Evolutionary conservation across 1,140 invertebrate genomes (phyloP).

Genomic region (Cyclina sinensis): DNA sequence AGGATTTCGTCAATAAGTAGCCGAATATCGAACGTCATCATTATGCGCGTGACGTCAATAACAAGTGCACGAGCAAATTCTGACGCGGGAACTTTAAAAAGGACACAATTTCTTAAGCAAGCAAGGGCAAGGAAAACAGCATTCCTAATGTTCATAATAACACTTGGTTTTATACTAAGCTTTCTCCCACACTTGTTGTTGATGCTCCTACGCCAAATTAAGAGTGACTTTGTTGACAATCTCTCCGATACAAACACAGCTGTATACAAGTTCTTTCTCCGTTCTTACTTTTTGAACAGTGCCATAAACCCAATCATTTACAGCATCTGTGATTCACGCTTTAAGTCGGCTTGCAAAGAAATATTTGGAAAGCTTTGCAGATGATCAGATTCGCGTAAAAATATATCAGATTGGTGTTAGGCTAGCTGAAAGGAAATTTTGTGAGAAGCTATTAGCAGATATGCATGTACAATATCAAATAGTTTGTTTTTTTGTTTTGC

Average conservation of each 20-base stretch:
- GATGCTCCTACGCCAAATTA: constrained; percentile 38
- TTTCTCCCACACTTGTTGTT: constrained; percentile 45
- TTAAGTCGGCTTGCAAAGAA: constrained; percentile 11
- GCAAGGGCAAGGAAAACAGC: constrained; percentile 43
- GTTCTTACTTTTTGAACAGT: constrained; percentile 60
- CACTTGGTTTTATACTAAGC: constrained; percentile 48
- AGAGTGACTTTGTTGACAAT: constrained; percentile 5
- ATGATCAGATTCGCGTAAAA: background rate
- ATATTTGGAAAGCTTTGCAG: background rate
- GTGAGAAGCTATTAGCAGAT: too few species aligned
- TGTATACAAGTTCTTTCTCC: constrained; percentile 37
- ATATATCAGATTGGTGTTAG: too few species aligned
- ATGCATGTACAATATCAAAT: too few species aligned
- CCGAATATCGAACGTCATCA: background rate
- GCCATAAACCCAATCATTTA: constrained; percentile 57
- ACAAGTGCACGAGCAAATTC: background rate
- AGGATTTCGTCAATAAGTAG: background rate
- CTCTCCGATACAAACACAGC: constrained; percentile 19
- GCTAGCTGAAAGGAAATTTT: too few species aligned
- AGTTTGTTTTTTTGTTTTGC: too few species aligned
- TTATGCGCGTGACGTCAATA: constrained; percentile 25
- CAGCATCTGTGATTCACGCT: constrained; percentile 50
- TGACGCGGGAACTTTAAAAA: background rate
- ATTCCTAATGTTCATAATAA: constrained; percentile 52
- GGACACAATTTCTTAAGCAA: constrained; percentile 47